Conservation (phyloP, 2,888 invertebrate species). For the Agonopterix heracliana region DNA sequence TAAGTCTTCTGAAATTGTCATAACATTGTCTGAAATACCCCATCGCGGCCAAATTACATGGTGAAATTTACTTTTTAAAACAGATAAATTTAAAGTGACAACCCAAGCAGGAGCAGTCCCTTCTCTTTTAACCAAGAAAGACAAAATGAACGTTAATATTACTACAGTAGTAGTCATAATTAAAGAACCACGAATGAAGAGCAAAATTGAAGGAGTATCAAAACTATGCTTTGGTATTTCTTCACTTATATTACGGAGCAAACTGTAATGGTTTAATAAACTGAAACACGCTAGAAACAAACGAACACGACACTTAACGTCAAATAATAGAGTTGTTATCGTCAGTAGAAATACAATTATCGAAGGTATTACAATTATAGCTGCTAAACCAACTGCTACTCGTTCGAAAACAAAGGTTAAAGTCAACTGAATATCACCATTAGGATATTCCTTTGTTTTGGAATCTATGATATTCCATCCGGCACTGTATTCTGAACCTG, state of each 20-base stretch:
- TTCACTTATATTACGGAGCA: conserved; percentile 21
- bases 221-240: conserved; percentile 26
- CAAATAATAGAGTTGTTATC: conserved; percentile 26
- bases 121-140: too few species aligned
- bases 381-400: conserved; percentile 28
- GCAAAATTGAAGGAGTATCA: conserved; percentile 30
- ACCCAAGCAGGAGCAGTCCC: too few species aligned
- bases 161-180: conserved; percentile 24
- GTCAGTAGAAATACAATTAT: conserved; percentile 27
- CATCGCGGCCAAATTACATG: conserved; percentile 18
- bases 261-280: conserved; percentile 30
- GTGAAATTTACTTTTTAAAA: conserved; percentile 9
- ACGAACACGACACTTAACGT: conserved; percentile 19
- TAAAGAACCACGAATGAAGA: conserved; percentile 33
- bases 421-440: conserved; percentile 19
- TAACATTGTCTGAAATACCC: conserved; percentile 11
- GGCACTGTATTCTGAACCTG: conserved; percentile 26
- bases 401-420: conserved; percentile 36
- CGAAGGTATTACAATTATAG: conserved; percentile 32
- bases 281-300: conserved; percentile 28
- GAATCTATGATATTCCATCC: conserved; percentile 41
- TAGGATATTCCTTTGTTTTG: conserved; percentile 15
- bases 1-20: conserved; percentile 6
- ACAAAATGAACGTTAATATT: conserved; percentile 19
- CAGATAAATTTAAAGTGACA: conserved; percentile 23